Evolutionary conservation across 2,888 invertebrate genomes (phyloP).

Genomic region (Amphiduros pacificus): DNA sequence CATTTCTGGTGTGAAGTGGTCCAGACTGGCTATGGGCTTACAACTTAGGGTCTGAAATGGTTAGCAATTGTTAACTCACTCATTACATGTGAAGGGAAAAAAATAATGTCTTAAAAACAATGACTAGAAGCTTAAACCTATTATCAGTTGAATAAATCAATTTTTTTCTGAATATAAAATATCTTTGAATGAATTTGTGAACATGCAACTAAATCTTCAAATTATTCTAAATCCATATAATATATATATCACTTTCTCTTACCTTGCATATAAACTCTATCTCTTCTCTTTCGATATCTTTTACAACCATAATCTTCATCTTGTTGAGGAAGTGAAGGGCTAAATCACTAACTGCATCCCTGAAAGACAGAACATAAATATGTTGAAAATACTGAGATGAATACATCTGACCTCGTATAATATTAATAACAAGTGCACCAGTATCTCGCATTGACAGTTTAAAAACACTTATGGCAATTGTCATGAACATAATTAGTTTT

Average conservation of each 20-base stretch:
- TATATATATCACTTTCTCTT: conserved; percentile 21
- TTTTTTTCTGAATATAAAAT: background rate
- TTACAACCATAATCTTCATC: conserved; percentile 97
- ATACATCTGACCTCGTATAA: no score
- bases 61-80: no score
- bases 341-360: conserved; percentile 95
- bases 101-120: no score
- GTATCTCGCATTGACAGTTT: no score
- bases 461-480: no score
- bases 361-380: conserved; percentile 54
- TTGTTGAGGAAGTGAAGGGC: conserved; percentile 98
- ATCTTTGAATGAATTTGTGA: background rate
- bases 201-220: background rate
- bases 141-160: no score
- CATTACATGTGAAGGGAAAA: no score
- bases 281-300: conserved; percentile 97
- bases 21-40: conserved; percentile 95
- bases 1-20: conserved; percentile 93
- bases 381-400: background rate
- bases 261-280: conserved; percentile 95
- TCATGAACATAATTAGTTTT: no score
- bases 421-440: no score
- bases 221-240: background rate
- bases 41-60: conserved; percentile 79
- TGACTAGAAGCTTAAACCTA: no score